Evolutionary conservation across 1,140 invertebrate genomes (phyloP), one percentile per base, ranked within the genome.

Genomic region (Lasioglossum baleicum): DNA sequence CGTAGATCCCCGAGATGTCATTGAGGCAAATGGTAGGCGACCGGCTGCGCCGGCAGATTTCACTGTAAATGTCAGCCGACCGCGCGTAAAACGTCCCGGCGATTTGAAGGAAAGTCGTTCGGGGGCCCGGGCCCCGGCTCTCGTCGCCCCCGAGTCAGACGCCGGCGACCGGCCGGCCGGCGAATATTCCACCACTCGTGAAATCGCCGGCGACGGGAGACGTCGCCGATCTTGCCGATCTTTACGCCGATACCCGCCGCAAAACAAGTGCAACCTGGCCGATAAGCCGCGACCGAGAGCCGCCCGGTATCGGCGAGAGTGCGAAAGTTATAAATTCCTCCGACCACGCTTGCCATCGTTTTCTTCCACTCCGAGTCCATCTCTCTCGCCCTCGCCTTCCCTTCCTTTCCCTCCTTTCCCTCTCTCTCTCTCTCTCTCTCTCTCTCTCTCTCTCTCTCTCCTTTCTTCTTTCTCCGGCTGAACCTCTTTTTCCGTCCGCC

Each of bases 91-190:
- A 77, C 74, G 75, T 75, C 69, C 60, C 31, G 31, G 53, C 83
- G 85, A 89, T 89, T 90, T 86, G 87, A 85, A 80, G 83, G 80
- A 82, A 86, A 85, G 75, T 83, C 84, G 83, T 76, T 86, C 53
- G 0, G 20, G 64, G 2, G 17, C 48, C 22, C 35, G 58, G 58
- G 20, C 61, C 40, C 20, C 61, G 26, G 44, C 10, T 2, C 40
- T 20, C 13, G n/a, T 31, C 71, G 44, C n/a, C 7, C 17, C 13
- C 17, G 11, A 22, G n/a, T 40, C 7, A n/a, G n/a, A n/a, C n/a
- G n/a, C n/a, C n/a, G n/a, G n/a, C 20, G 6, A 42, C 11, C 56
- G 5, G 67, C 48, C 66, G 35, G 11, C 48, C 26, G 10, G 61
- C 44, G 69, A 80, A 71, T 42, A 74, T 11, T 40, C 69, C 71